These are phyloP conservation scores for Melopsittacus undulatus DNA, from an alignment of 2,797 vertebrate genomes.

Conservation along the genomic window DNA sequence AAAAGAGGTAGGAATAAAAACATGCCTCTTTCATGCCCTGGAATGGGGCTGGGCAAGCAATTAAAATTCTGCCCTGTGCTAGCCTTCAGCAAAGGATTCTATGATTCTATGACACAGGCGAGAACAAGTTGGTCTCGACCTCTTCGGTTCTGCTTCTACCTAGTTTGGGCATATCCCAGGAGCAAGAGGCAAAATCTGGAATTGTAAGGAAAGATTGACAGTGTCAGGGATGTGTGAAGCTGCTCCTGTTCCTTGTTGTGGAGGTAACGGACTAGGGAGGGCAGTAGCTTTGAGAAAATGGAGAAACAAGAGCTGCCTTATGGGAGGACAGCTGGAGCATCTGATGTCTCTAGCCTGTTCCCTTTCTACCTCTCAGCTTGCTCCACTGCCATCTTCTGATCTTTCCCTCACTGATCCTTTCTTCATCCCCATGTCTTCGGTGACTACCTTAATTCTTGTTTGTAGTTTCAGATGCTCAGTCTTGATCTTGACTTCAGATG, in stretches of 20 bases:
- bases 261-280: not conserved
- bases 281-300: not conserved
- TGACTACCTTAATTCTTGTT: not conserved
- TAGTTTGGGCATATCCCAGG: not conserved
- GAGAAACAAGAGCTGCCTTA: not conserved
- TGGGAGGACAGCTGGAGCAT: not conserved
- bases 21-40: not conserved
- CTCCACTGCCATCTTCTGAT: not conserved
- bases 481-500: not conserved
- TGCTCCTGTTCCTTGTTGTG: not conserved
- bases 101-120: not conserved
- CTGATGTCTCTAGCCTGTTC: not conserved
- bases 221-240: not conserved
- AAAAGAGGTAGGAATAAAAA: not conserved
- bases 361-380: not conserved
- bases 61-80: not conserved
- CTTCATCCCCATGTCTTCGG: not conserved
- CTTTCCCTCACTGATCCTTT: not conserved
- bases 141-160: not conserved
- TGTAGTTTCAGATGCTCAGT: not conserved
- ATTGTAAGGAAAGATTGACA: fast-evolving
- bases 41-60: conserved; percentile 24
- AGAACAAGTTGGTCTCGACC: not conserved
- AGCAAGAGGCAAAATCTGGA: not conserved
- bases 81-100: not conserved